Conservation (phyloP, 1,140 invertebrate genomes). For the Drosophila ficusphila region DNA sequence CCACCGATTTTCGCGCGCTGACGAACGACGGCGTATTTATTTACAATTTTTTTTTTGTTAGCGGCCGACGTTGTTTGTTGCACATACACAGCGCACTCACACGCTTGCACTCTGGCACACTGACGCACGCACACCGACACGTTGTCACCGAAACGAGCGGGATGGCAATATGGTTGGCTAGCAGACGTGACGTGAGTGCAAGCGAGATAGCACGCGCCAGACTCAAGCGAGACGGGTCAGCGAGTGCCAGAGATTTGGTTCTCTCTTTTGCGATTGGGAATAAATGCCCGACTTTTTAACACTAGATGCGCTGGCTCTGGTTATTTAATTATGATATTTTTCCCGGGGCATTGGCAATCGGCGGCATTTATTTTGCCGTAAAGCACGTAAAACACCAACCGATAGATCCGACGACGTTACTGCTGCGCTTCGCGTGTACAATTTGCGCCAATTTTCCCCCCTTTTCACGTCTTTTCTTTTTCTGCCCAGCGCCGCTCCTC, state of each 20-base stretch:
- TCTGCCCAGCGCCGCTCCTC: constrained; percentile 6
- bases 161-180: constrained; percentile 20
- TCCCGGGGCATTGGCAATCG: not conserved
- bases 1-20: constrained; percentile 22
- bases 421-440: constrained; percentile 34
- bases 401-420: constrained; percentile 11
- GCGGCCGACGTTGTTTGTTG: constrained; percentile 48
- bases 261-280: constrained; percentile 17
- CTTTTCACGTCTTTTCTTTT: constrained; percentile 9
- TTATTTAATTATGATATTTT: constrained; percentile 34
- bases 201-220: constrained; percentile 23
- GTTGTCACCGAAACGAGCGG: constrained; percentile 49
- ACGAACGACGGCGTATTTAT: constrained; percentile 29
- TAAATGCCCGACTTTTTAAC: constrained; percentile 36
- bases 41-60: constrained; percentile 56
- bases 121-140: constrained; percentile 39
- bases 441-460: constrained; percentile 44
- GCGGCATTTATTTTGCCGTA: constrained; percentile 2
- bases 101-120: constrained; percentile 29
- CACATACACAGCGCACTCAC: constrained; percentile 31
- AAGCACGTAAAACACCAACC: constrained; percentile 3
- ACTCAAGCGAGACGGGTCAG: constrained; percentile 18
- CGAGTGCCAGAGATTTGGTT: constrained; percentile 17
- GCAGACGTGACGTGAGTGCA: constrained; percentile 1
- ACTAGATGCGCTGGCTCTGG: not conserved